phyloP scores from a whole-genome alignment of 1,140 invertebrate genomes.

The Bemisia tabaci region DNA sequence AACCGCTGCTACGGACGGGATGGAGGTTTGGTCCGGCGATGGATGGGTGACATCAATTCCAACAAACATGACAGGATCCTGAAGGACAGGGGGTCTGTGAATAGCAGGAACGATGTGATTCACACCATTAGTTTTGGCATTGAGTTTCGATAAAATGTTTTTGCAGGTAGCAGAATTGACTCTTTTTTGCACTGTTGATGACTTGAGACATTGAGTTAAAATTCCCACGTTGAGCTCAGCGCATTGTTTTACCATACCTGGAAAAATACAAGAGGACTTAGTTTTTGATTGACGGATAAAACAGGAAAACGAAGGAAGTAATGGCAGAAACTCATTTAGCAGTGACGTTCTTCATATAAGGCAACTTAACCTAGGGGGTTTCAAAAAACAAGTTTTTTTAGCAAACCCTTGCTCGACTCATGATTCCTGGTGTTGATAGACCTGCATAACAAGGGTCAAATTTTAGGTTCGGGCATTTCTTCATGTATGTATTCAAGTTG shows the following conservation, averaged over 20 bases:
- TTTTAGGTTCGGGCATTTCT: too few relatives aligned
- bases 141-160: slow-evolving; percentile 77
- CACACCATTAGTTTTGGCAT: slow-evolving; percentile 68
- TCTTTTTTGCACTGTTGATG: slow-evolving; percentile 35
- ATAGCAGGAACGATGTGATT: slow-evolving; percentile 64
- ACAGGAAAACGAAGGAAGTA: too few relatives aligned
- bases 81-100: slow-evolving; percentile 24
- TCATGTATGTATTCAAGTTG: too few relatives aligned
- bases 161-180: slow-evolving; percentile 33
- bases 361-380: too few relatives aligned
- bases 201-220: slow-evolving; percentile 68
- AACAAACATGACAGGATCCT: slow-evolving; percentile 46
- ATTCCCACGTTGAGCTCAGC: slow-evolving; percentile 60
- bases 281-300: too few relatives aligned
- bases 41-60: slow-evolving; percentile 86
- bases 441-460: too few relatives aligned
- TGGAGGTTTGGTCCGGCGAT: slow-evolving; percentile 44
- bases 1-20: slow-evolving; percentile 71
- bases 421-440: too few relatives aligned
- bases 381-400: too few relatives aligned
- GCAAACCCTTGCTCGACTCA: too few relatives aligned
- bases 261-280: too few relatives aligned
- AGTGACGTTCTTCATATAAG: too few relatives aligned
- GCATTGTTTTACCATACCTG: slow-evolving; percentile 48
- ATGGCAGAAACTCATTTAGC: too few relatives aligned